Base-by-base conservation (phyloP, 2,113 vertebrate genomes). In the Xiphophorus hellerii region DNA sequence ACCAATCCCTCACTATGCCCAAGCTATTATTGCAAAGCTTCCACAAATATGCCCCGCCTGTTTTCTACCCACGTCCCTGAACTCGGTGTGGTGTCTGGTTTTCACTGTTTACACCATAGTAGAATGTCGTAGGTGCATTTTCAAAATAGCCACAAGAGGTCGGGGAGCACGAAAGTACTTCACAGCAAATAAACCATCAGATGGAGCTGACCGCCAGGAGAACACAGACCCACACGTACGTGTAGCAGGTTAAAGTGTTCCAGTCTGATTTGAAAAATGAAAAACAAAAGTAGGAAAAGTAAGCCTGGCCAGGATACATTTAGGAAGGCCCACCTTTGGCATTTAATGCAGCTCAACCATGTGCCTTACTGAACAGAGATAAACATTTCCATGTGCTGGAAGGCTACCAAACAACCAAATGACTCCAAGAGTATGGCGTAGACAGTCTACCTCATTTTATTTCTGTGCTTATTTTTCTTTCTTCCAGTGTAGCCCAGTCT, bases 321-420 rank as follows among this genome's bases (percentile, higher is more conserved):
- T 58, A 76, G 51, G 28, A 78, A 51, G 83, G 78, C 82, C 84
- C 84, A 76, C 84, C 66, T 88, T 87, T 88, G 80, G 82, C 84
- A 82, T 69, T 73, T 78, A 79, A 71, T 84, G 74, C 79, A 89
- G 69, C 88, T 84, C 60, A 64, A 76, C 80, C 73, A 71, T 78
- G 86, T 72, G 92, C 84, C 89, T 86, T 80, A 87, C 89, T 92
- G 90, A 87, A 89, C 65, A 90, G 62, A 88, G 77, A 92, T 92
- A 93, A 93, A 94, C 88, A 92, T 89, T 90, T 86, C 88, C 90
- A 93, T 93, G 85, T 92, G 93, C 77, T 87, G 80, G 84, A 87
- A 81, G 64, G 54, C 71, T 61, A 74, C 79, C 14, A n/a, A 75
- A 87, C 31, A 64, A 85, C 73, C 84, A 71, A 71, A 84, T 58